Evolutionary conservation across 2,888 invertebrate species (phyloP).

Genomic region (Synanthedon formicaeformis): DNA sequence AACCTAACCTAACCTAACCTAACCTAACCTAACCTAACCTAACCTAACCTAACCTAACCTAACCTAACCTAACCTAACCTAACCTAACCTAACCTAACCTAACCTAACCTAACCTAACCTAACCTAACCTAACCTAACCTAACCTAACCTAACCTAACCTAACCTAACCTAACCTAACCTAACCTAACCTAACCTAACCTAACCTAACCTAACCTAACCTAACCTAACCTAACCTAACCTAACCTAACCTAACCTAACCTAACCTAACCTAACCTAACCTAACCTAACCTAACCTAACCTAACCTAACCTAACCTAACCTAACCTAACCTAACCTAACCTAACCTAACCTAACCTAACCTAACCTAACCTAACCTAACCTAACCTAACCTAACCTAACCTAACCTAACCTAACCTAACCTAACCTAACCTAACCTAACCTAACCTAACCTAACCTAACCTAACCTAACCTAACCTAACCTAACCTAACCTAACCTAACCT

Average conservation of each 20-base stretch:
- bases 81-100: slow-evolving; percentile 1
- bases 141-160: not conserved
- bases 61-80: slow-evolving; percentile 2
- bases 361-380: slow-evolving; percentile 6
- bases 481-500: slow-evolving; percentile 6
- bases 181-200: slow-evolving; percentile 5
- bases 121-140: slow-evolving; percentile 3
- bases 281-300: not conserved
- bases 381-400: slow-evolving; percentile 9
- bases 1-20: not conserved
- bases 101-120: not conserved
- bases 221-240: not conserved
- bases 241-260: not conserved
- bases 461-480: slow-evolving; percentile 3
- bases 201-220: slow-evolving; percentile 8
- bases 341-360: slow-evolving; percentile 9
- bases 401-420: slow-evolving; percentile 11
- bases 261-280: slow-evolving; percentile 2
- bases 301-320: not conserved
- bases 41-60: slow-evolving; percentile 2
- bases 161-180: slow-evolving; percentile 1
- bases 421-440: slow-evolving; percentile 6
- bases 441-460: slow-evolving; percentile 2
- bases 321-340: slow-evolving; percentile 7
- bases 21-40: slow-evolving; percentile 5